Percentiles rank a stretch among this genome's conserved stretches.
Conservation (phyloP, 2,888 invertebrate species). For the Drosophila multiciliata region DNA sequence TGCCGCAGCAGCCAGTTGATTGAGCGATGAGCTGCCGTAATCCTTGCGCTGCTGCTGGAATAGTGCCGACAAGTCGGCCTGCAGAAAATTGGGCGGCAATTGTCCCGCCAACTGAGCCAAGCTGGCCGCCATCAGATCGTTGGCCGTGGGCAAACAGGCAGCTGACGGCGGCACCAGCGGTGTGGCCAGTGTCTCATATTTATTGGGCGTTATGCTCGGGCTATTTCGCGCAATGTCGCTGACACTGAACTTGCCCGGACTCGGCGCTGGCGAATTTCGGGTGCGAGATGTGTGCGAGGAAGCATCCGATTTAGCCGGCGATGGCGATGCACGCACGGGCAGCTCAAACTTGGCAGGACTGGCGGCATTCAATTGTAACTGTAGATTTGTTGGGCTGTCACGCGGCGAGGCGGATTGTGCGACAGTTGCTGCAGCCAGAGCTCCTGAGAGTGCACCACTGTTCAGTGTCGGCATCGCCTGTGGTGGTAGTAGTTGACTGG, state of each 20-base stretch:
- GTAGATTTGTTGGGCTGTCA: constrained; percentile 84
- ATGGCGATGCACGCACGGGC: constrained; percentile 87
- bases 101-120: constrained; percentile 84
- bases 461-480: constrained; percentile 31
- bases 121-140: constrained; percentile 84
- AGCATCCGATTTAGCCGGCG: constrained; percentile 87
- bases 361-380: constrained; percentile 84
- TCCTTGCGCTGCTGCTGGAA: constrained; percentile 84
- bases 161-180: constrained; percentile 68
- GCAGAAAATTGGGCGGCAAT: constrained; percentile 83
- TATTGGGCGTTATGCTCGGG: constrained; percentile 84
- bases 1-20: constrained; percentile 83
- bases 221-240: constrained; percentile 84
- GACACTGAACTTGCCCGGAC: constrained; percentile 84
- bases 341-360: constrained; percentile 86
- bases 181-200: constrained; percentile 73
- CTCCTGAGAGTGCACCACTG: constrained; percentile 8
- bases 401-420: constrained; percentile 79
- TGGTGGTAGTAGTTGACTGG: constrained; percentile 55
- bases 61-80: constrained; percentile 82
- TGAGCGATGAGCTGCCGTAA: constrained; percentile 83
- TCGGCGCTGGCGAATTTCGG: constrained; percentile 86
- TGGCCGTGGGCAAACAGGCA: constrained; percentile 76
- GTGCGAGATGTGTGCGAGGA: constrained; percentile 86
- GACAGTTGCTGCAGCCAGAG: constrained; percentile 20